Evolutionary conservation across 2,797 vertebrate species (phyloP), one percentile per base, ranked within the genome.

Genomic region (Sebastes dallii): DNA sequence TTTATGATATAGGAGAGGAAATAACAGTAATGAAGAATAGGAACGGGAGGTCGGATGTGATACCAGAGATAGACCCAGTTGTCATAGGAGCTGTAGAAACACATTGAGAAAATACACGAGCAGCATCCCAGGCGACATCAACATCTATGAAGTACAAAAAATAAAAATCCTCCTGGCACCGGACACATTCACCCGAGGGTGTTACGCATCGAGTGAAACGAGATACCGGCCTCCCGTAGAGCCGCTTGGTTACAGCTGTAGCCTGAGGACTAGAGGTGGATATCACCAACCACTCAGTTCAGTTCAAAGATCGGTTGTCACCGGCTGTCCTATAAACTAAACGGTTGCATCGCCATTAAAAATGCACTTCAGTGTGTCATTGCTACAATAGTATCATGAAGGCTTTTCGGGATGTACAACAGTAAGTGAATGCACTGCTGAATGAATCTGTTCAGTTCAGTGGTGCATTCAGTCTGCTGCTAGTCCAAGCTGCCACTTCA

Each of bases 191-290:
- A 82, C 80, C 54, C 32, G 64, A 82, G 83, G 79, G 62, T 79
- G 56, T 82, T 75, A 89, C 84, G 66, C 77, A 88, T 91, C 84
- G 81, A 72, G 36, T 68, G 58, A 77, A 75, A 66, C 14, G 2
- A 72, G 66, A 72, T 9, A 39, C 9, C 27, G 24, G 32, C 24
- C 70, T 83, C 73, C 84, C 18, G n/a, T 18, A 55, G 83, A 81
- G 77, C 25, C 50, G 8, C n/a, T n/a, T 52, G 50, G 18, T n/a
- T n/a, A 52, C 50, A n/a, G 50, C 50, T 52, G 50, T 20, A n/a
- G 42, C 42, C 42, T 46, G 42, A 52, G 50, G 50, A 52, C 62
- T 1, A 27, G n/a, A 65, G 2, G 16, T 11, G n/a, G 25, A 34
- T 25, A 52, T 50, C 42, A 18, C 42, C 42, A 18, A 46, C 16